A percentile compares a stretch with the other conserved stretches of the same genome.
Conservation (phyloP, 1,140 invertebrate genomes). For the Onthophagus taurus region DNA sequence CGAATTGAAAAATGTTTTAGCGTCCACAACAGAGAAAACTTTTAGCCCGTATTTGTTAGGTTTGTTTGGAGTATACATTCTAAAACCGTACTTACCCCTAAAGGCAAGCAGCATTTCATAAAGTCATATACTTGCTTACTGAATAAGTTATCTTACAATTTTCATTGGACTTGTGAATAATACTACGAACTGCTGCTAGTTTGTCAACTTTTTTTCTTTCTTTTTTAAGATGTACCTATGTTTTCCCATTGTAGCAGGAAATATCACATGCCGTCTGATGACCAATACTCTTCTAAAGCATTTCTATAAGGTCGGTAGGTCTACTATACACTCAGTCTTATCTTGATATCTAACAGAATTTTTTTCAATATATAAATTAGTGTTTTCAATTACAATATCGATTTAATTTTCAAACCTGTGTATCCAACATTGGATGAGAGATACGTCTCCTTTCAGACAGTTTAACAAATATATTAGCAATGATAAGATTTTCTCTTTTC, state of each 20-base stretch:
- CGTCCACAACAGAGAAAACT: constrained; percentile 3
- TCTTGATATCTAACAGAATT: neutral
- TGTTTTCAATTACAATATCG: neutral
- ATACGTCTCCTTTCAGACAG: too few species aligned
- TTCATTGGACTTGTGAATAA: neutral
- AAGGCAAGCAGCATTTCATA: constrained; percentile 4
- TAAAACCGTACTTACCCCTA: neutral
- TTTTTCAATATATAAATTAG: neutral
- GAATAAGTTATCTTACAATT: neutral
- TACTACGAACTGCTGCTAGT: too few species aligned
- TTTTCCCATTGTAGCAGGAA: too few species aligned
- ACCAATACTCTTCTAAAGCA: neutral
- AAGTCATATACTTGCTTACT: neutral
- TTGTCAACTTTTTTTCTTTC: too few species aligned
- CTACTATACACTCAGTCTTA: constrained; percentile 1
- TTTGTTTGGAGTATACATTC: constrained; percentile 1
- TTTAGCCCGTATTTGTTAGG: constrained; percentile 4
- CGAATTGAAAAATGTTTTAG: constrained; percentile 1
- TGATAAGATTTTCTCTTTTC: too few species aligned
- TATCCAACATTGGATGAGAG: neutral
- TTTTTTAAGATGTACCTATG: too few species aligned
- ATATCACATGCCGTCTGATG: neutral
- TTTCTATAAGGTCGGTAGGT: neutral
- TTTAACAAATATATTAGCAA: too few species aligned
- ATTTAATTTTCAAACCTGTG: neutral